Conservation (phyloP, 2,797 vertebrate species). For the Eupleurogrammus muticus region DNA sequence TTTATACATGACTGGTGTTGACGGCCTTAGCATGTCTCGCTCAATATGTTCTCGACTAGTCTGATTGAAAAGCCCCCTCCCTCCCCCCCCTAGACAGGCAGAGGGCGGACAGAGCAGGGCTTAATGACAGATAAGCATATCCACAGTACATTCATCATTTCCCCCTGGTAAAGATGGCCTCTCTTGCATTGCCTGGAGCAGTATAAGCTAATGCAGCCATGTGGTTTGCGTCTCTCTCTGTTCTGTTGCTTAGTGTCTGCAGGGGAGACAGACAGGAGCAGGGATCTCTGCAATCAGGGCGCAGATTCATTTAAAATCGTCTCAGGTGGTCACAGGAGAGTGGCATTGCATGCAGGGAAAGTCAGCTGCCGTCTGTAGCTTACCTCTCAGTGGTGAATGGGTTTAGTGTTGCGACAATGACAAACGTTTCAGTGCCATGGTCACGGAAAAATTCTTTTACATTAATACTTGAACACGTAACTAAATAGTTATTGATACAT, state of each 20-base stretch:
- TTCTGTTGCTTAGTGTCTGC: conserved; percentile 38
- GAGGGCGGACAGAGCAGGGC: conserved; percentile 58
- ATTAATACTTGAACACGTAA: not conserved
- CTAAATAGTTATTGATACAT: no score
- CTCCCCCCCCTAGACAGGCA: conserved; percentile 33
- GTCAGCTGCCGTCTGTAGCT: not conserved
- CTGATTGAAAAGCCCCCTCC: conserved; percentile 60
- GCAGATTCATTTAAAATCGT: conserved; percentile 67
- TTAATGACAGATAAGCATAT: conserved; percentile 73
- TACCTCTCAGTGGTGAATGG: conserved; percentile 10
- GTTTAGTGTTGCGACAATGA: not conserved
- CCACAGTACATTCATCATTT: conserved; percentile 68
- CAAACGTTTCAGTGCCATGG: not conserved
- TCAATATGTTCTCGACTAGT: conserved; percentile 44
- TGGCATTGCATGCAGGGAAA: conserved; percentile 18
- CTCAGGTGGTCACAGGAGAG: conserved; percentile 55
- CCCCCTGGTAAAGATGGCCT: conserved; percentile 56
- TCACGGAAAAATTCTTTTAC: conserved; percentile 3
- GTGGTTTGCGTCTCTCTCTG: conserved; percentile 48
- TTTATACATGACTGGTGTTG: conserved; percentile 63
- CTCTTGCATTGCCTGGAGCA: conserved; percentile 49
- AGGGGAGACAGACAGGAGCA: conserved; percentile 21
- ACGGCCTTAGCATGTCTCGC: conserved; percentile 53
- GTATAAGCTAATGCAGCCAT: conserved; percentile 45
- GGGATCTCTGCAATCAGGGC: conserved; percentile 50